phyloP scores from a whole-genome alignment of 1,140 invertebrate species.

The Papilio polytes region DNA sequence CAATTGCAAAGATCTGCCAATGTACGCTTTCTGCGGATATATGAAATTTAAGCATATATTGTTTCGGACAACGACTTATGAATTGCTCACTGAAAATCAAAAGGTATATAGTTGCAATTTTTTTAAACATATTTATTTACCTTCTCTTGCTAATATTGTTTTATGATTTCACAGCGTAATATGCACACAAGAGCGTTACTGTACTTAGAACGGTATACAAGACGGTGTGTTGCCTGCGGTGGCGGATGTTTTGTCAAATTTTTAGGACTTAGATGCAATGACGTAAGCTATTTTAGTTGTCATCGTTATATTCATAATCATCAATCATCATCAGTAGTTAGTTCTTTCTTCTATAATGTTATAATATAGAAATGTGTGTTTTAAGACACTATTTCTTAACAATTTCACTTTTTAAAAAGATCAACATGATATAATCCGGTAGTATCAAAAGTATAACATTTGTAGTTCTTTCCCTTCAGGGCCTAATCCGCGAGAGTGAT shows the following conservation, averaged over 20 bases:
- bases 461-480: conserved; percentile 42
- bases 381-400: too few species aligned
- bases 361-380: too few species aligned
- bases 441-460: not conserved
- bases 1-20: conserved; percentile 81
- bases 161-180: conserved; percentile 65
- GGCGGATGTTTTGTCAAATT: conserved; percentile 82
- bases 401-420: too few species aligned
- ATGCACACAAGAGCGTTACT: conserved; percentile 85
- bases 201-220: conserved; percentile 84
- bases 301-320: too few species aligned
- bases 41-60: conserved; percentile 84
- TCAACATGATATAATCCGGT: not conserved
- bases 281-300: conserved; percentile 51
- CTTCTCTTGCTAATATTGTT: not conserved
- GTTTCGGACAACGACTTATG: conserved; percentile 85
- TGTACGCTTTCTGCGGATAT: conserved; percentile 85
- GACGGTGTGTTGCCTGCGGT: conserved; percentile 83
- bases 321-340: too few species aligned
- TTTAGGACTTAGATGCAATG: conserved; percentile 70
- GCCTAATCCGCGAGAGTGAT: conserved; percentile 52
- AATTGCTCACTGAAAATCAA: conserved; percentile 85
- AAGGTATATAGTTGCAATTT: conserved; percentile 67
- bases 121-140: not conserved
- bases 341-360: too few species aligned